These are phyloP conservation scores for Cyclophora punctaria DNA, from an alignment of 2,888 invertebrate species.

Conservation along the genomic window DNA sequence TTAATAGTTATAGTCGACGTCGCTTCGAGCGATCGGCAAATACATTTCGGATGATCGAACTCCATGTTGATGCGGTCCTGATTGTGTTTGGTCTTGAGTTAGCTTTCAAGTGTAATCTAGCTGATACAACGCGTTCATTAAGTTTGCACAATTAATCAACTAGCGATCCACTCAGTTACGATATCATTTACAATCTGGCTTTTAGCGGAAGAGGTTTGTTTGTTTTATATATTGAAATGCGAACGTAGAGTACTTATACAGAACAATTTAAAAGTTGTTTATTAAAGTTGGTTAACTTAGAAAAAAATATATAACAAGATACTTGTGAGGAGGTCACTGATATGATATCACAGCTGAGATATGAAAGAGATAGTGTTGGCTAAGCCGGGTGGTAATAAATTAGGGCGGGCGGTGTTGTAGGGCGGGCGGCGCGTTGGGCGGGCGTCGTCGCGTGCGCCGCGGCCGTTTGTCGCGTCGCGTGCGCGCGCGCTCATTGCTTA, in stretches of 20 bases:
- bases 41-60: conserved; percentile 22
- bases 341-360: conserved; percentile 44
- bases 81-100: neutral
- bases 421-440: conserved; percentile 30
- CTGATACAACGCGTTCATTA: no score
- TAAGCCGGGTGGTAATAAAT: conserved; percentile 57
- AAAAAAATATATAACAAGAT: no score
- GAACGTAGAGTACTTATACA: no score
- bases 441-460: conserved; percentile 63
- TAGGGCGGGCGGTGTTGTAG: conserved; percentile 45
- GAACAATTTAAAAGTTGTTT: no score
- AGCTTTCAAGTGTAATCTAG: neutral
- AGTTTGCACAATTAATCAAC: no score
- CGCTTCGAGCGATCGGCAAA: conserved; percentile 54
- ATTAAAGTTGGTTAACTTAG: no score
- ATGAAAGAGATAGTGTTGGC: conserved; percentile 49
- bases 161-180: no score
- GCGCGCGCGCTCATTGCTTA: conserved; percentile 72
- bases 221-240: no score
- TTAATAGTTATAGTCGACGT: conserved; percentile 55
- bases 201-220: no score
- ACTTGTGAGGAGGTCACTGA: conserved; percentile 11
- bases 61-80: neutral
- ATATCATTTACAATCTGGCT: no score
- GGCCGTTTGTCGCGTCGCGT: conserved; percentile 59